A percentile compares a stretch with the other conserved stretches of the same genome.
phyloP scores from a whole-genome alignment of 2,113 vertebrate genomes.

The Vidua macroura region DNA sequence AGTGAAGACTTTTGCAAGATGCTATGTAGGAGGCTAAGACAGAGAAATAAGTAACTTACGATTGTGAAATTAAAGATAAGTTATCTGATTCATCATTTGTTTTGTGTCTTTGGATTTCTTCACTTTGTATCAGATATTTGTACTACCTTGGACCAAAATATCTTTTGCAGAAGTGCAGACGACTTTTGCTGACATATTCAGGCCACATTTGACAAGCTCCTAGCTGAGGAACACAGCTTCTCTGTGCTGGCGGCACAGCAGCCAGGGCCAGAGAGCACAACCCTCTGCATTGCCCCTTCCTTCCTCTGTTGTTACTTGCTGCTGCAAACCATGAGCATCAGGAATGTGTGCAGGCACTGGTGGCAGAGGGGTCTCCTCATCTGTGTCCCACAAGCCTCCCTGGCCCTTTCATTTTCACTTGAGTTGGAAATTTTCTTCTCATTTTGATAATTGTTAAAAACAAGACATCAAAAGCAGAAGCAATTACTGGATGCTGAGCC shows the following conservation, averaged over 20 bases:
- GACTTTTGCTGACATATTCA: not conserved
- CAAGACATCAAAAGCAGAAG: not conserved
- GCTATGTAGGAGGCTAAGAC: conserved; percentile 26
- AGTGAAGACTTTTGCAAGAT: conserved; percentile 49
- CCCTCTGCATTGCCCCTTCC: not conserved
- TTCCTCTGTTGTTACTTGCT: not conserved
- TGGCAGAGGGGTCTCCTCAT: not conserved
- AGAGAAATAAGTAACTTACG: conserved; percentile 1
- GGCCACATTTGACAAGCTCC: not conserved
- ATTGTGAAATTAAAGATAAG: conserved; percentile 34
- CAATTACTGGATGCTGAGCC: not conserved
- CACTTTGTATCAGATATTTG: not conserved
- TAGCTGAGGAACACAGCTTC: not conserved
- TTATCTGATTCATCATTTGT: conserved; percentile 21
- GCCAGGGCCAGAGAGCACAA: not conserved
- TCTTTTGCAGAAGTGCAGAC: not conserved
- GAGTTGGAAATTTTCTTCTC: not conserved
- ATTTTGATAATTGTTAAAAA: not conserved
- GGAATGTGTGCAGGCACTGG: not conserved
- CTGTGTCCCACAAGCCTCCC: not conserved
- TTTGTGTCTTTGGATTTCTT: conserved; percentile 33
- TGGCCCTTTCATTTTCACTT: fast-evolving
- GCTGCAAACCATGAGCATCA: not conserved
- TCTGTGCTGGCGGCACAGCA: not conserved
- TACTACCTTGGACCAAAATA: not conserved